Evolutionary conservation across 2,797 vertebrate genomes (phyloP), one percentile per base, ranked within the genome.

Genomic region (Gambusia yucatana): DNA sequence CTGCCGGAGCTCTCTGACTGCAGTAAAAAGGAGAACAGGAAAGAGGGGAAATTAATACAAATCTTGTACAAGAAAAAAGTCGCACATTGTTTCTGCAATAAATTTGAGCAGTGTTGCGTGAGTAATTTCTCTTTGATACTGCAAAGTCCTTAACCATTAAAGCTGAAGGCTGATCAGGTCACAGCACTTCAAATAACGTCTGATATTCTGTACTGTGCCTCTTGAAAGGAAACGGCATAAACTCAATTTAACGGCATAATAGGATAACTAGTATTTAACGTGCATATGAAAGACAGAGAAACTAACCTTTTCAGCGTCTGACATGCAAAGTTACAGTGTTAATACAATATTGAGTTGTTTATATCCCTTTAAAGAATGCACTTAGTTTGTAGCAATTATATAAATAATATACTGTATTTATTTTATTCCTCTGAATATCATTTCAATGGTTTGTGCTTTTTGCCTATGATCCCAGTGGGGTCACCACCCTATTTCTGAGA

Each of bases 221-320:
- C 76, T 75, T 30, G 22, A 48, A 87, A 79, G 81, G 76, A 86
- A 84, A 80, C 61, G 75, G 63, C 52, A 80, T 84, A 76, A 88
- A 87, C 77, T 85, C 76, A 70, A 82, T 82, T 84, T 85, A 85
- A 92, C 47, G 81, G 73, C 72, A 46, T 57, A 30, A 74, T 67
- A 63, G 88, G 89, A 80, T 88, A 92, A 70, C 13, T 28, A 44
- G 67, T 89, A 92, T 91, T 93, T 93, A 84, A 92, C 85, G 76
- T 77, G 75, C 48, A 80, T 69, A n/a, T 44, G 14, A 16, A 70
- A n/a, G 10, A 13, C 41, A 4, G 6, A 44, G n/a, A n/a, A 11
- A 41, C 36, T 8, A 10, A 69, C 22, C 39, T 44, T 70, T 70
- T 70, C 67, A 70, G 67, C 5, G 14, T 28, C 25, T 44, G 5